Evolutionary conservation across 2,888 invertebrate species (phyloP), one percentile per base, ranked within the genome.

Genomic region (Oscheius myriophilus): DNA sequence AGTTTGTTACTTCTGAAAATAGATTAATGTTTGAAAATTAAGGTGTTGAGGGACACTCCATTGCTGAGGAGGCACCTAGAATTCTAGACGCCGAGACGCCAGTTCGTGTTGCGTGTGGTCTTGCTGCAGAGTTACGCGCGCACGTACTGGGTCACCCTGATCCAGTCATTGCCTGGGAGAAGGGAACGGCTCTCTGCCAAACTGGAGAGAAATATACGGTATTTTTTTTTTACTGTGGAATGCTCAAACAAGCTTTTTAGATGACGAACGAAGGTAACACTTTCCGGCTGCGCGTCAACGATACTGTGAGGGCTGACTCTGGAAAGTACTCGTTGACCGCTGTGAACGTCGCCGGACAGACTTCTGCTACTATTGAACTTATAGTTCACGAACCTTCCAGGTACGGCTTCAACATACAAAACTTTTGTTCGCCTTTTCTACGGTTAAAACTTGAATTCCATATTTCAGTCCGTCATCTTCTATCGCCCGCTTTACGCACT

Each of bases 81-180:
- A 73, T 82, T 62, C 71, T 75, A 52, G 75, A 80, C 54, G 72
- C 70, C 58, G 72, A 71, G 41, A 51, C 62, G 43, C 67, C 69
- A n/a, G 65, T 72, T 33, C 57, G 73, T n/a, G 77, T 71, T 9
- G 71, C 76, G 49, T 72, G 70, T 41, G 79, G 79, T 26, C 61
- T 71, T 23, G 71, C 70, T 63, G 77, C 67, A 23, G 81, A 81
- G 59, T 67, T 78, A 49, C 69, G 73, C 51, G 77, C 78, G 12
- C 72, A 72, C 59, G 71, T 80, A 23, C 71, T 69, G 46, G 82
- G 80, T 12, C 77, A 79, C 54, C 82, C 83, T 12, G 83, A 84
- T 62, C 81, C 84, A 21, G 83, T 84, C 9, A 80, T 84, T 45
- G 71, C 75, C 39, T 84, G 84, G 84, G 59, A 45, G 21, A 70